Evolutionary conservation across 2,888 invertebrate genomes (phyloP), one percentile per base, ranked within the genome.

Genomic region (Eupithecia dodoneata): DNA sequence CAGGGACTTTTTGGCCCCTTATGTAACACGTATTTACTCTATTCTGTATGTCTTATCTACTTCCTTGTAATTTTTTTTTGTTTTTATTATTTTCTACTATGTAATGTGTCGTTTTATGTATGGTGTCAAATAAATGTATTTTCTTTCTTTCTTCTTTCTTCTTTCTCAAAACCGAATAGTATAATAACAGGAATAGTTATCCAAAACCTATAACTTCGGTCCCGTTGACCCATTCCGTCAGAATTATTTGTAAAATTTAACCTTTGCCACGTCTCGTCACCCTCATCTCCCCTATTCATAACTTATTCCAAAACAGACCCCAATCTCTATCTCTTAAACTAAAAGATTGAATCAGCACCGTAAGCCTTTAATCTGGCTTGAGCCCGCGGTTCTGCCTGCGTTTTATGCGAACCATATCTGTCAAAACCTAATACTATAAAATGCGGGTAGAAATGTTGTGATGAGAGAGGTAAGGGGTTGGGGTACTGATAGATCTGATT

Each of bases 341-440:
- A 83, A 79, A 82, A 83, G 85, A 85, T 89, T 89, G 85, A 88
- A 89, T 90, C 87, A 88, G 86, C 86, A 83, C 82, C 83, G 85
- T 87, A 87, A 89, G 86, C 86, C 85, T 82, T 84, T 87, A 87
- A 89, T 87, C 87, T 84, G 84, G 85, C 85, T 85, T 85, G 85
- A 84, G 83, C 84, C 84, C 82, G 78, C 80, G 84, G 85, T 83
- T 89, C 83, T 82, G 89, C 86, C 87, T 92, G 90, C 88, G 86
- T 87, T 93, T 94, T 93, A 93, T 92, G 92, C 87, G 89, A 90
- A 86, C 87, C 89, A 93, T 93, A 94, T 93, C 93, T 93, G 93
- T 93, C 93, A 92, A 91, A 92, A 91, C 91, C 91, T 92, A 92
- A 93, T 91, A 89, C 92, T 87, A 91, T 92, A 89, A 92, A 92